Base-by-base conservation (phyloP, 2,113 vertebrate species). In the Hippocampus abdominalis region DNA sequence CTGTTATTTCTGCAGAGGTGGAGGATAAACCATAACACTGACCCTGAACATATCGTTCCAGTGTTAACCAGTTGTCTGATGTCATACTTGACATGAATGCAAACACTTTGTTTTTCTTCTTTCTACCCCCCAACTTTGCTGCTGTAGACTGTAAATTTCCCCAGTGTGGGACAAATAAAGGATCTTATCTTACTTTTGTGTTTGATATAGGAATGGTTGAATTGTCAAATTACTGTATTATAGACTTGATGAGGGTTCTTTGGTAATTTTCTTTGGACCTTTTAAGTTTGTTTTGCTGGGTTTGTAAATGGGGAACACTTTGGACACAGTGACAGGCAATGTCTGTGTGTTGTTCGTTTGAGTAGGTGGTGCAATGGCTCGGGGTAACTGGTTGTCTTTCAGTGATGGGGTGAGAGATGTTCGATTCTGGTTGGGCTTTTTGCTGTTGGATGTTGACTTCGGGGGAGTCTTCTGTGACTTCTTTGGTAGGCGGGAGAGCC, bases 401-500 rank as follows among this genome's bases (percentile, higher is more conserved):
- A 8, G 18, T 0, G 56, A 23, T 1, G 63, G 27, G 15, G 3
- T 40, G 5, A 42, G 57, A 21, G 65, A 48, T 5, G 16, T 53
- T 21, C 36, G n/a, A 15, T 36, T 73, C 70, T 60, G 64, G 11
- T 64, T 78, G 0, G 27, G 49, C 62, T 79, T 85, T 29, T n/a
- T 71, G 66, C 74, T 39, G 36, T 77, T 87, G 46, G 57, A 48
- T 32, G 57, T 64, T 13, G 74, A 62, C 72, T 78, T 87, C 23
- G 51, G 23, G 8, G 44, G 60, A 44, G 48, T 76, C 76, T 82
- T 88, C 54, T 27, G 68, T 62, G 70, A 68, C 59, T 82, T 79
- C 73, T 83, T 86, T 60, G 71, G 85, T n/a, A 84, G 68, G 23
- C 63, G 29, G 0, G 89, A 86, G 8, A 91, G 85, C 20, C 89